Percentiles rank a stretch among this genome's conserved stretches.
phyloP scores from a whole-genome alignment of 2,113 vertebrate species.

The Poicephalus meyeri region DNA sequence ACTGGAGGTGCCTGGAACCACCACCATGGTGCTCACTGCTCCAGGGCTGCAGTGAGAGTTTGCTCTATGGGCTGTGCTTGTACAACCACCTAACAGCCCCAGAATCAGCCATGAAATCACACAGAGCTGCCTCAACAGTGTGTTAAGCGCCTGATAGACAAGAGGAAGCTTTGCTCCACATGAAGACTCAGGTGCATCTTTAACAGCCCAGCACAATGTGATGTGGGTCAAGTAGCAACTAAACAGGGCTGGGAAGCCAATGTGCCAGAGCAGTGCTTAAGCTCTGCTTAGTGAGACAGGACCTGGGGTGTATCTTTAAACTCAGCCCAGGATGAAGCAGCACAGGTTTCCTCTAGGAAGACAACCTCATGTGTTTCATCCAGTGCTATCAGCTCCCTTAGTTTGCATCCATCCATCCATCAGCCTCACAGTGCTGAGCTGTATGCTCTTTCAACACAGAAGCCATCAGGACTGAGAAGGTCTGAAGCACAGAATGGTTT shows the following conservation, averaged over 20 bases:
- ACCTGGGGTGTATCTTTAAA: not conserved
- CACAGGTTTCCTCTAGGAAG: not conserved
- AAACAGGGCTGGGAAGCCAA: not conserved
- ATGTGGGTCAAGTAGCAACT: fast-evolving
- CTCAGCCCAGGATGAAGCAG: not conserved
- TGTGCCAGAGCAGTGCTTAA: fast-evolving
- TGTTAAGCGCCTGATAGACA: not conserved
- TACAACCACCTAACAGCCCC: fast-evolving
- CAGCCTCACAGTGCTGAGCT: not conserved
- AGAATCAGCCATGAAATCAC: not conserved
- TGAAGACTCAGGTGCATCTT: not conserved
- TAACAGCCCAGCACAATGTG: not conserved
- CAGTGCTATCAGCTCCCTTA: not conserved
- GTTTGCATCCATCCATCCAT: not conserved
- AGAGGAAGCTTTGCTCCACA: not conserved
- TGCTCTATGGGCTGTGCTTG: not conserved
- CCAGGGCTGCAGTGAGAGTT: not conserved
- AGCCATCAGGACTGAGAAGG: slow-evolving; percentile 47
- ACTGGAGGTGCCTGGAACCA: not conserved
- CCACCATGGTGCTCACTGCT: fast-evolving
- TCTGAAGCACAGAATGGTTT: slow-evolving; percentile 55
- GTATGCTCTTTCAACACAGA: not conserved
- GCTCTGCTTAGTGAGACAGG: not conserved
- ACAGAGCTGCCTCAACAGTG: not conserved
- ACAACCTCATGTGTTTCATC: not conserved